phyloP scores from a whole-genome alignment of 2,113 vertebrate genomes.

The Apodemus speciosus region DNA sequence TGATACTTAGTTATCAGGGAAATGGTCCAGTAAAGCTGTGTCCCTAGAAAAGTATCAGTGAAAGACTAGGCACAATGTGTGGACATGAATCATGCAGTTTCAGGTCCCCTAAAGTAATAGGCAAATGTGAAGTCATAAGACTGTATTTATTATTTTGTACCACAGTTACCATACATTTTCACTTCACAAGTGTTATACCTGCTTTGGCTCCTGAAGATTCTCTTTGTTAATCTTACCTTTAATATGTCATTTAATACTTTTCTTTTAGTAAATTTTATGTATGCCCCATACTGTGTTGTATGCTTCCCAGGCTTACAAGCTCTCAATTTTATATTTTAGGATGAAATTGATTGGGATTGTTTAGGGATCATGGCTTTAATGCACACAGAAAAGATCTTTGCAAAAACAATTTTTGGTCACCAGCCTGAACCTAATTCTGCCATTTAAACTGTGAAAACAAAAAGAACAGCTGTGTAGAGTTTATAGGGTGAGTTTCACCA shows the following conservation, averaged over 20 bases:
- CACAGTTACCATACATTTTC: not conserved
- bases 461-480: not conserved
- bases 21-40: not conserved
- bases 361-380: not conserved
- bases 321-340: not conserved
- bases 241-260: not conserved
- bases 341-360: not conserved
- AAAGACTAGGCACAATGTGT: not conserved
- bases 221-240: not conserved
- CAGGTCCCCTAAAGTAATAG: not conserved
- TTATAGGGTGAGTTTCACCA: not conserved
- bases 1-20: too few species aligned
- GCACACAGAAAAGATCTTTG: not conserved
- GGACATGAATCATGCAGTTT: not conserved
- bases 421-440: not conserved
- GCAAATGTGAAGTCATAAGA: not conserved
- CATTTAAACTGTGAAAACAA: not conserved
- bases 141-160: constrained; percentile 40
- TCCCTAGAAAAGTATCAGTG: not conserved
- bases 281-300: not conserved
- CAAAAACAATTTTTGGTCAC: not conserved
- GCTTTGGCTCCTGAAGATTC: not conserved
- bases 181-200: not conserved
- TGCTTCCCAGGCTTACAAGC: not conserved
- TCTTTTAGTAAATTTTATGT: not conserved